Conservation (phyloP, 92 coral and sea anemone species). For the Desmophyllum pertusum region DNA sequence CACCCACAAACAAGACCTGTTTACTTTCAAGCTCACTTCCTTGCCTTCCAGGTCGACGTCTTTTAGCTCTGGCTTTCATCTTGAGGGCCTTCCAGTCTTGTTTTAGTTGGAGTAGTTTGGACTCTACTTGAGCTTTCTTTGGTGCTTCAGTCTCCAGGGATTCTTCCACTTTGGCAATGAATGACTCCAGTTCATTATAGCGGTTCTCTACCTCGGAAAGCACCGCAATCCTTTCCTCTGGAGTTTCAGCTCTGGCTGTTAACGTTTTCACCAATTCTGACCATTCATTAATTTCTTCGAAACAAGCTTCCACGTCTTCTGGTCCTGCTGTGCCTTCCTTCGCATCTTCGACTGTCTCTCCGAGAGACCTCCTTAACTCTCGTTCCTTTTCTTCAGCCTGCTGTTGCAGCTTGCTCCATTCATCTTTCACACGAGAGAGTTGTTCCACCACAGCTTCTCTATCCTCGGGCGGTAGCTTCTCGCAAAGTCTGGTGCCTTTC, state of each 20-base stretch:
- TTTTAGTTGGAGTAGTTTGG: conserved; percentile 53
- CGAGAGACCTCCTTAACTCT: conserved; percentile 71
- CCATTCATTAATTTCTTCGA: conserved; percentile 46
- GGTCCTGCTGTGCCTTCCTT: not conserved
- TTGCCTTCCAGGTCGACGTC: conserved; percentile 50
- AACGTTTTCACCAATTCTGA: conserved; percentile 45
- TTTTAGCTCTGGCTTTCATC: conserved; percentile 55
- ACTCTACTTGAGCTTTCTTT: conserved; percentile 44
- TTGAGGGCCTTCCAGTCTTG: conserved; percentile 61
- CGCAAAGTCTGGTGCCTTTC: conserved; percentile 70
- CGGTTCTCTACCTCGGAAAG: conserved; percentile 58
- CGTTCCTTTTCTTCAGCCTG: conserved; percentile 80
- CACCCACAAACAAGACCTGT: conserved; percentile 59
- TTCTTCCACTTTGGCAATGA: conserved; percentile 58
- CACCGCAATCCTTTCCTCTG: conserved; percentile 28
- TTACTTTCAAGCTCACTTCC: conserved; percentile 70
- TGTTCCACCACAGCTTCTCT: conserved; percentile 76
- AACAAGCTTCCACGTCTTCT: conserved; percentile 29
- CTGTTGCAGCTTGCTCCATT: conserved; percentile 81
- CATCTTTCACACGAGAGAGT: conserved; percentile 80
- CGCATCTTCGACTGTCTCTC: conserved; percentile 50
- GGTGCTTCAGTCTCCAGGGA: conserved; percentile 39
- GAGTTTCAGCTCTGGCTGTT: conserved; percentile 37
- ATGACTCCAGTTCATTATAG: conserved; percentile 44
- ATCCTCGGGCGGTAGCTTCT: conserved; percentile 73